Evolutionary conservation across 2,113 vertebrate species (phyloP), one percentile per base, ranked within the genome.

Genomic region (Stictonetta naevosa): DNA sequence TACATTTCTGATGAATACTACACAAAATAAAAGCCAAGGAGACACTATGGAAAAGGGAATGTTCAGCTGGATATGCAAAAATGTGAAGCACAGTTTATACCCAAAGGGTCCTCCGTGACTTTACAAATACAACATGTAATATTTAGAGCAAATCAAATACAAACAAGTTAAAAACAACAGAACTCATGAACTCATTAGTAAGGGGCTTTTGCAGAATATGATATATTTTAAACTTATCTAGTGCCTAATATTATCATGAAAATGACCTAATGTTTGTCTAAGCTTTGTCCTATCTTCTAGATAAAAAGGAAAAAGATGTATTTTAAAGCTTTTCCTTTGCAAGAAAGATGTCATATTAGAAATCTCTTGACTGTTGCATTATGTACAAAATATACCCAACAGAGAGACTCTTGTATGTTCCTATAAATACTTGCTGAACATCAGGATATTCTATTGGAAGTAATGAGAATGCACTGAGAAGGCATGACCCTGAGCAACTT

Each of bases 1-100:
- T 36, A 62, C 71, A 66, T 94, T 97, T 94, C 97, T 96, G 92
- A 90, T 96, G 96, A 98, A 92, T 13, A 62, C 86, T 91, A n/a
- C 53, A 82, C 75, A 95, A 96, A 94, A 91, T 21, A 72, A 59
- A 88, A 92, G 93, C 94, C 97, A 97, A 90, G 95, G 81, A 96
- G 94, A 95, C 79, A 52, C 60, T n/a, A 76, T 82, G 93, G 91
- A 59, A 96, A 73, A 93, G 90, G 88, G 89, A 88, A 94, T 1
- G 73, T 83, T 95, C 34, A 22, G 72, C 96, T 97, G 78, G 79
- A 73, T 76, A 92, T 73, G 88, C 48, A 90, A 80, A 94, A 97
- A 84, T 7, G 40, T 69, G 79, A 97, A 92, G 74, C 94, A 89
- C 82, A 86, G 64, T 67, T 96, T 93, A 46, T 82, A 93, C 87